Evolutionary conservation across 2,113 vertebrate genomes (phyloP).

Genomic region (Megalops atlanticus): DNA sequence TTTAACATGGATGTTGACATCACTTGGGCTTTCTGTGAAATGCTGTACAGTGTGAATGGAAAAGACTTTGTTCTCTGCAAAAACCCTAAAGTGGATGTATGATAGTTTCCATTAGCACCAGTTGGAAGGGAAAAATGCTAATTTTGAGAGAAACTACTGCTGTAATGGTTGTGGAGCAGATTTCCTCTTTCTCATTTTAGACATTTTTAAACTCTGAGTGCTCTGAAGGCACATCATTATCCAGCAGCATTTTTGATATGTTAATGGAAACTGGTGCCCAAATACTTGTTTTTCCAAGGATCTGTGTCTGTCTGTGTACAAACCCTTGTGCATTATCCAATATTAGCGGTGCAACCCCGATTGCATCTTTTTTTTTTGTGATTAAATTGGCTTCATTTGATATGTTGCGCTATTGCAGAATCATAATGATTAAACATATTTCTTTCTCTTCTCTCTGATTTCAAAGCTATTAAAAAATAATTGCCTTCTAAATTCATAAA

Average conservation of each 20-base stretch:
- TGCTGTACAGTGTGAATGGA: neutral
- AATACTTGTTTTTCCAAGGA: neutral
- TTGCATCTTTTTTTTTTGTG: slow-evolving; percentile 56
- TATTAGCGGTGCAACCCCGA: slow-evolving; percentile 14
- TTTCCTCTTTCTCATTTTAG: neutral
- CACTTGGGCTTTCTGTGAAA: neutral
- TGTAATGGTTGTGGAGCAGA: neutral
- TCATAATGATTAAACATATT: slow-evolving; percentile 75
- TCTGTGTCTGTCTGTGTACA: neutral
- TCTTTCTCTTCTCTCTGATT: slow-evolving; percentile 69
- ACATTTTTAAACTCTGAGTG: neutral
- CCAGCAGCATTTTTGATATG: neutral
- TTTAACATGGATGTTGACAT: neutral
- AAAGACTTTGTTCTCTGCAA: neutral
- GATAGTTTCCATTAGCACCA: neutral
- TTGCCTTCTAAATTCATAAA: slow-evolving; percentile 77
- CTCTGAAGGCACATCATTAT: neutral
- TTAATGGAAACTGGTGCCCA: neutral
- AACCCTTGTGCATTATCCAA: neutral
- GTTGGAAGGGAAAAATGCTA: neutral
- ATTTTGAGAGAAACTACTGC: neutral
- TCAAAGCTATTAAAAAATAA: slow-evolving; percentile 74
- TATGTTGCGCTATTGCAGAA: slow-evolving; percentile 58
- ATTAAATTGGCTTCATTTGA: slow-evolving; percentile 62
- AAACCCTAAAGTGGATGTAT: neutral